These are phyloP conservation scores for Microcebus ravelobensis DNA, from an alignment of 2,113 vertebrate species.

Conservation along the genomic window DNA sequence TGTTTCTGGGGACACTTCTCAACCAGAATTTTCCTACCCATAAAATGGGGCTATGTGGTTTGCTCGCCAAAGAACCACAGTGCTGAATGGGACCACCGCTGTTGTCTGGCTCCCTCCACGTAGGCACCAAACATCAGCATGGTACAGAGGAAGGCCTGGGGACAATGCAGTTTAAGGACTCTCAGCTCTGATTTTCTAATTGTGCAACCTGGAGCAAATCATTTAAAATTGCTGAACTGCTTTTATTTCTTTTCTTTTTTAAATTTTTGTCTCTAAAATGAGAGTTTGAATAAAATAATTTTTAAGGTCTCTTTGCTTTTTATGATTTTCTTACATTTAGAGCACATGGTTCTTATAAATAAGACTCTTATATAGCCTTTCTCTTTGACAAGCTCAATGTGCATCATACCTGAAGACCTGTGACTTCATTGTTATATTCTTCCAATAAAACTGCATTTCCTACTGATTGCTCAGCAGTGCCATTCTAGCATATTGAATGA, in stretches of 20 bases:
- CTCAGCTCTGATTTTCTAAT: not conserved
- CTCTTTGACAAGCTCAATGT: slow-evolving; percentile 1
- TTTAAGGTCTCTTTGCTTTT: not conserved
- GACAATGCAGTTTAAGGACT: not conserved
- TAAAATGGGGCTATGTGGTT: not conserved
- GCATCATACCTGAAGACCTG: not conserved
- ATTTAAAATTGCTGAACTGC: not conserved
- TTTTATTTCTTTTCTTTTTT: not conserved
- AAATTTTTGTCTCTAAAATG: not conserved
- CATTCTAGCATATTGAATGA: not conserved
- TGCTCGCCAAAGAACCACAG: not conserved
- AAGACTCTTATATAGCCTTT: not conserved
- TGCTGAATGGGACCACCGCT: not conserved
- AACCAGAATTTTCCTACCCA: not conserved
- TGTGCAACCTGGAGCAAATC: not conserved
- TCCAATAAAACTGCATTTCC: not conserved
- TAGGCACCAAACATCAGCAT: not conserved
- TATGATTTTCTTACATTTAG: slow-evolving; percentile 6
- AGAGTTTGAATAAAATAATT: slow-evolving; percentile 25
- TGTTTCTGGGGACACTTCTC: not conserved
- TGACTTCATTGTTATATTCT: not conserved
- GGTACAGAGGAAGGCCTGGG: not conserved
- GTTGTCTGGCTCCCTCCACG: not conserved
- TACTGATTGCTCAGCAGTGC: not conserved
- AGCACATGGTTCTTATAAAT: not conserved